Evolutionary conservation across 2,888 invertebrate genomes (phyloP), one percentile per base, ranked within the genome.

Genomic region (Reticulitermes lucifugus): DNA sequence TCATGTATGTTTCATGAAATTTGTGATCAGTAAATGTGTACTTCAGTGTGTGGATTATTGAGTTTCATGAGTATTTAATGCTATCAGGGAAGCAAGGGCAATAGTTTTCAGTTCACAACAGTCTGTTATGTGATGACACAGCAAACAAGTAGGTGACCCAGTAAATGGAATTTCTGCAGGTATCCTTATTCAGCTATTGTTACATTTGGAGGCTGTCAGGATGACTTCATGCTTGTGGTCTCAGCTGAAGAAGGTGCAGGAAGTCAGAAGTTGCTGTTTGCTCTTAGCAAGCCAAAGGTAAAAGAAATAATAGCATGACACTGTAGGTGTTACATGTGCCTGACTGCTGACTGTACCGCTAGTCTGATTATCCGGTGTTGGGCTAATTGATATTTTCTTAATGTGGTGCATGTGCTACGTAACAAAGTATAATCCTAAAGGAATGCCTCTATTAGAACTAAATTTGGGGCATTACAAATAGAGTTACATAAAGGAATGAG

Each of bases 181-280:
- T 84, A 71, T 71, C 80, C 55, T 10, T 93, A 92, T 89, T 95
- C 94, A 59, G 95, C 96, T 85, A 96, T 99, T 25, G 96, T 98
- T 86, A 96, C 98, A 0, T 99, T 99, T 89, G 99, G 99, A 3
- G 99, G 98, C 86, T 95, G 97, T 88, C 96, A 98, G 91, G 98
- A 98, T 89, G 98, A 99, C 89, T 97, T 99, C 89, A 99, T 99
- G 99, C 93, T 99, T 89, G 96, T 99, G 1, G 97, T 98, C 43
- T 96, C 96, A 86, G 95, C 95, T 5, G 96, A 96, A 87, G 96
- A 96, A 89, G 94, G 94, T 81, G 94, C 94, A 90, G 94, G 94
- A n/a, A 94, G 94, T 22, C 98, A 98, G 89, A 97, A 98, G 91
- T 93, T 98, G 89, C 92, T 98, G 84, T 98, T 98, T 89, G 95